Evolutionary conservation across 2,888 invertebrate species (phyloP), one percentile per base, ranked within the genome.

Genomic region (Erannis defoliaria): DNA sequence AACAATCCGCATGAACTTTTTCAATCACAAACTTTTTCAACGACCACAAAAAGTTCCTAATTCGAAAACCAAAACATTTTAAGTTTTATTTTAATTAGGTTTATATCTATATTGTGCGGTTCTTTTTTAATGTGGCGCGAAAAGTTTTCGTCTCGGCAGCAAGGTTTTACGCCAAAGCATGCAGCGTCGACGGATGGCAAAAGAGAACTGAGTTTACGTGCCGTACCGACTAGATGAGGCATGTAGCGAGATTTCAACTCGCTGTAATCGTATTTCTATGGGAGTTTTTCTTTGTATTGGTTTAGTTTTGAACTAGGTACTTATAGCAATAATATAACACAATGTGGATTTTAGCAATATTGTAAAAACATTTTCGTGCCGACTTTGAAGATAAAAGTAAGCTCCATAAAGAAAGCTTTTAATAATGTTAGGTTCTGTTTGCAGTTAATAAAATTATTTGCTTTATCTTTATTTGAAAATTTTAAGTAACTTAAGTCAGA

Each of bases 161-260:
- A 43, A 46, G 33, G 38, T 43, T 19, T 14, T 31, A 4, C 4
- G 21, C 16, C 37, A 14, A 54, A 45, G 51, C 62, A 62, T 62
- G 58, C 45, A 50, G 53, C 45, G 37, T 33, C 51, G 38, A 40
- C 66, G 55, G 59, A 54, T 56, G 48, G 62, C 45, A 16, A 45
- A 26, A 14, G 38, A 46, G 14, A n/a, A 66, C 65, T 65, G 58
- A 54, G 45, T 31, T 35, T 14, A n/a, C 35, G 35, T 33, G 5
- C 26, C 21, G 43, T 10, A 18, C 10, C 10, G 19, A 14, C 12
- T 38, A 37, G 53, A 21, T 48, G 23, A 48, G 19, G n/a, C 33
- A 14, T 49, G 16, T 1, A 29, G 29, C n/a, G 35, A 12, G 42
- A 49, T 49, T 42, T 40, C 35, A 43, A 26, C 42, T 40, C 37